phyloP scores from a whole-genome alignment of 2,113 vertebrate species.

The Todiramphus saurophagus region DNA sequence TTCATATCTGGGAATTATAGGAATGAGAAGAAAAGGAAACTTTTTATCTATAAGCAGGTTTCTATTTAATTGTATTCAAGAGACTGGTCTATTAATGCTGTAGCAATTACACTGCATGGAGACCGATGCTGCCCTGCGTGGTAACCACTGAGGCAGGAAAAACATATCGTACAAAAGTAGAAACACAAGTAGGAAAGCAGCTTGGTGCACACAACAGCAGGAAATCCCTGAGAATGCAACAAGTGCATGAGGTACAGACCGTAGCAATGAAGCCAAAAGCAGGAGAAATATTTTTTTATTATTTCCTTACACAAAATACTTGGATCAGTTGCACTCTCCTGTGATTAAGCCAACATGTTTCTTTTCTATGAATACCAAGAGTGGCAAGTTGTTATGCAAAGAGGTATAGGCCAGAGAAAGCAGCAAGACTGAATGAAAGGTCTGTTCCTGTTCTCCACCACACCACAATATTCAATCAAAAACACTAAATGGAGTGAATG shows the following conservation, averaged over 20 bases:
- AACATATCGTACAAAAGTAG: not conserved
- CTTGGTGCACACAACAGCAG: not conserved
- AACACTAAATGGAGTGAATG: not conserved
- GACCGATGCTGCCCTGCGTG: not conserved
- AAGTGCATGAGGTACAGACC: not conserved
- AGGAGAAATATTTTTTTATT: slow-evolving; percentile 4
- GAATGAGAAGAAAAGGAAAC: not conserved
- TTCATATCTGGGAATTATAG: not conserved
- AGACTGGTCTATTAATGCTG: not conserved
- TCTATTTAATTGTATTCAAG: not conserved
- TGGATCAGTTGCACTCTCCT: not conserved
- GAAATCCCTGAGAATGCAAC: not conserved
- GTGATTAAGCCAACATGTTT: not conserved
- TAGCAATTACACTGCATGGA: not conserved
- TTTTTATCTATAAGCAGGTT: not conserved
- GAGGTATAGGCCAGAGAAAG: not conserved
- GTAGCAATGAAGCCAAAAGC: slow-evolving; percentile 10
- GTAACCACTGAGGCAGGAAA: slow-evolving; percentile 10
- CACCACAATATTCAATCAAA: not conserved
- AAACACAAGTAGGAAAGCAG: not conserved
- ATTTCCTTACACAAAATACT: not conserved
- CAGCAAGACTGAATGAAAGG: not conserved
- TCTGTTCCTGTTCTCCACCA: not conserved
- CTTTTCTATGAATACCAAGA: not conserved
- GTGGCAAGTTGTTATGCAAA: not conserved